Percentiles rank a stretch among this genome's conserved stretches.
Conservation (phyloP, 2,113 vertebrate genomes). For the Oreotragus oreotragus region DNA sequence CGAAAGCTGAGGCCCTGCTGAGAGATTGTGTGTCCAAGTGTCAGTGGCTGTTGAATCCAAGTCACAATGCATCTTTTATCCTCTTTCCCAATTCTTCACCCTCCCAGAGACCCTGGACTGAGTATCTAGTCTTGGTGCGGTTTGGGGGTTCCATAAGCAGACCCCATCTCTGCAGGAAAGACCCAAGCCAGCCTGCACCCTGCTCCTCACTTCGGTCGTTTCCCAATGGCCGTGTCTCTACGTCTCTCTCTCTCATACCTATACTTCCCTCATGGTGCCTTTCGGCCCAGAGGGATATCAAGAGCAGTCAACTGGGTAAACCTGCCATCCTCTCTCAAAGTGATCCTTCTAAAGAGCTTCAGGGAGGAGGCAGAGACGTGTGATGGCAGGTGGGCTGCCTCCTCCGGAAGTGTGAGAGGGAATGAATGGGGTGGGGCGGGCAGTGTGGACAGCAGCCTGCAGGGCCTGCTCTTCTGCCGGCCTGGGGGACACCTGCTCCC, state of each 20-base stretch:
- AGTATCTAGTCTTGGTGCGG: not conserved
- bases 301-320: not conserved
- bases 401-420: not conserved
- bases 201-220: not conserved
- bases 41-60: not conserved
- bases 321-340: not conserved
- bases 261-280: not conserved
- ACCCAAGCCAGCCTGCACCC: not conserved
- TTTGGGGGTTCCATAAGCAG: not conserved
- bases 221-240: not conserved
- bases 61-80: not conserved
- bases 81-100: not conserved
- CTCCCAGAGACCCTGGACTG: not conserved
- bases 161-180: not conserved
- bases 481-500: not conserved
- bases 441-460: not conserved
- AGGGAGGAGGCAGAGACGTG: not conserved
- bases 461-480: not conserved
- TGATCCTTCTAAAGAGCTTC: not conserved
- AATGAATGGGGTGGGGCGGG: not conserved
- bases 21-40: not conserved
- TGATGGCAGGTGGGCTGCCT: not conserved
- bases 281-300: not conserved
- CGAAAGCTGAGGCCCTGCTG: not conserved
- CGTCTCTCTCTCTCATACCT: not conserved